Evolutionary conservation across 2,888 invertebrate genomes (phyloP).

Genomic region (Tetramorium bicarinatum): DNA sequence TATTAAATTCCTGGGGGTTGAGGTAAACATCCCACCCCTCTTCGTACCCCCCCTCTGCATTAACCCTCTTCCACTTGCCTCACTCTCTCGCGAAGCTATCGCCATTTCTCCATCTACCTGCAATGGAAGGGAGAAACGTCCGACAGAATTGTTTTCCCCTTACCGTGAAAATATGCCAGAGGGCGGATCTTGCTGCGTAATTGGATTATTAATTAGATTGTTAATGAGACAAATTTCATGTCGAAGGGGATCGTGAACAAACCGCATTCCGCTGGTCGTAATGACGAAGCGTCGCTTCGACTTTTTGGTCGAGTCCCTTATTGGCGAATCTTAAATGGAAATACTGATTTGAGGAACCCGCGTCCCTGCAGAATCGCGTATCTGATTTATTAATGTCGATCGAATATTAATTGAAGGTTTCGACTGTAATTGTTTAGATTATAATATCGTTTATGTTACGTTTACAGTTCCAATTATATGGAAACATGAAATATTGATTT

Average conservation of each 20-base stretch:
- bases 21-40: constrained; percentile 64
- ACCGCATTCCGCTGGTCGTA: background rate
- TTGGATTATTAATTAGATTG: constrained; percentile 86
- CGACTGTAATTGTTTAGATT: constrained; percentile 22
- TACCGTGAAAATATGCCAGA: constrained; percentile 82
- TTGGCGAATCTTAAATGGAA: constrained; percentile 32
- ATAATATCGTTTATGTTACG: background rate
- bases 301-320: constrained; percentile 24
- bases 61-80: constrained; percentile 50
- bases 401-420: constrained; percentile 12
- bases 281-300: constrained; percentile 35
- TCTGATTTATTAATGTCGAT: constrained; percentile 26
- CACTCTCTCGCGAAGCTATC: constrained; percentile 51
- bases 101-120: constrained; percentile 71
- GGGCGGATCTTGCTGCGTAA: constrained; percentile 82
- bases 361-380: constrained; percentile 4
- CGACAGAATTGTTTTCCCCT: constrained; percentile 83
- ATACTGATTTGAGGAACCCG: constrained; percentile 9
- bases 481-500: background rate
- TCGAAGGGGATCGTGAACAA: constrained; percentile 67
- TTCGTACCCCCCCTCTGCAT: constrained; percentile 37
- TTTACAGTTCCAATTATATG: background rate
- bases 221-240: constrained; percentile 84
- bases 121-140: constrained; percentile 72
- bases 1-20: constrained; percentile 83